A percentile compares a stretch with the other conserved stretches of the same genome.
Conservation (phyloP, 2,113 vertebrate species). For the Todiramphus chloris region DNA sequence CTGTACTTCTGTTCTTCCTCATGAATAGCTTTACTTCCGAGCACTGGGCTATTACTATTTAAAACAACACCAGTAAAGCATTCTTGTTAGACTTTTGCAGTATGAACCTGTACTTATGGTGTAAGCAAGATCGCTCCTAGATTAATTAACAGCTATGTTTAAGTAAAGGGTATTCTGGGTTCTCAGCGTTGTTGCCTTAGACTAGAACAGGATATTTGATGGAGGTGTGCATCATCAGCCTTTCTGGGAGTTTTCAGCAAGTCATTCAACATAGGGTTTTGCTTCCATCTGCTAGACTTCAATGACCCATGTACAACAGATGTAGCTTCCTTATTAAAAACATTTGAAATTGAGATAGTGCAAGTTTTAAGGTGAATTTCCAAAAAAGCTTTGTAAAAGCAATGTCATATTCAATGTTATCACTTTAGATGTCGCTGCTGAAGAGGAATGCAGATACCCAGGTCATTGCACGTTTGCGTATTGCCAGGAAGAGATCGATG, state of each 20-base stretch:
- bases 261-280: neutral
- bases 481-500: conserved; percentile 97
- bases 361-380: neutral
- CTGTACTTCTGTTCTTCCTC: neutral
- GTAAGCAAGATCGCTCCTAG: neutral
- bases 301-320: neutral
- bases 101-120: neutral
- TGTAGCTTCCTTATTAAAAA: neutral
- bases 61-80: neutral
- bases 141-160: neutral
- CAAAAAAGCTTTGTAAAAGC: neutral
- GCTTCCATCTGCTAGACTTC: neutral
- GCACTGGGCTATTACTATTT: neutral
- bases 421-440: conserved; percentile 86
- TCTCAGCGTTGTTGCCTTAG: neutral
- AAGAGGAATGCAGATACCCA: conserved; percentile 90
- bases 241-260: neutral
- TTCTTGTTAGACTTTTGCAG: neutral
- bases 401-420: neutral
- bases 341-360: neutral
- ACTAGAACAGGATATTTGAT: neutral
- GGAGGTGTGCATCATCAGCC: neutral
- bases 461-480: conserved; percentile 97
- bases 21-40: neutral
- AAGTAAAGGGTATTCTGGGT: neutral